Percentiles rank a stretch among this genome's conserved stretches.
Evolutionary conservation across 2,113 vertebrate genomes (phyloP).

Genomic region (Zapus hudsonius): DNA sequence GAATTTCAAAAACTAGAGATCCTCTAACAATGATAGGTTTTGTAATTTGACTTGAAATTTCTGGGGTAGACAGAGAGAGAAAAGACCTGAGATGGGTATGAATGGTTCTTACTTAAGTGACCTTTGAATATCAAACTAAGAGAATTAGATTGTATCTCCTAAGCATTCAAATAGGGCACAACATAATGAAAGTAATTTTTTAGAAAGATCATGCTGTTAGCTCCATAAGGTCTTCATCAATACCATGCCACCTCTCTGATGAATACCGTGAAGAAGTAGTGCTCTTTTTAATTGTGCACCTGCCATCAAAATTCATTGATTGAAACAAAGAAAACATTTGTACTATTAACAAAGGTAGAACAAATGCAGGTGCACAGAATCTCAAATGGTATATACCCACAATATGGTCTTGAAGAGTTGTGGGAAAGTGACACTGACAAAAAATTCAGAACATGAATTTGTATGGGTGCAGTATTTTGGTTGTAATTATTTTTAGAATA

Average conservation of each 20-base stretch:
- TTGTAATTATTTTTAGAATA: constrained; percentile 12
- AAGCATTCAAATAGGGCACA: neutral
- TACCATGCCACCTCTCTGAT: neutral
- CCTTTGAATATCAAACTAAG: constrained; percentile 50
- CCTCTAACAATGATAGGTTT: neutral
- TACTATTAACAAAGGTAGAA: neutral
- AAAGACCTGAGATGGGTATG: neutral
- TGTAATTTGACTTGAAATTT: constrained; percentile 22
- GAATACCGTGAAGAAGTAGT: neutral
- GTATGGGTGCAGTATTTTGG: neutral
- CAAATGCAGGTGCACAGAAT: neutral
- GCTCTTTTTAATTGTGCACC: neutral
- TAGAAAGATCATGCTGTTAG: constrained; percentile 10
- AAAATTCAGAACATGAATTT: neutral
- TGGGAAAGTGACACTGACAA: neutral
- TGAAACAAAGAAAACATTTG: neutral
- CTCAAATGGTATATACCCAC: neutral
- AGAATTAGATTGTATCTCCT: constrained; percentile 46
- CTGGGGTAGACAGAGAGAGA: neutral
- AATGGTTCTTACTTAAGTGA: constrained; percentile 4
- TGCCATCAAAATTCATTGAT: neutral
- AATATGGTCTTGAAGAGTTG: neutral
- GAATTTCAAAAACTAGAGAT: neutral
- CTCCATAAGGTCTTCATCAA: neutral
- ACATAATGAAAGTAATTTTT: neutral